A percentile compares a stretch with the other conserved stretches of the same genome.
Evolutionary conservation across 2,797 vertebrate genomes (phyloP).

Genomic region (Enteromius treurensis): DNA sequence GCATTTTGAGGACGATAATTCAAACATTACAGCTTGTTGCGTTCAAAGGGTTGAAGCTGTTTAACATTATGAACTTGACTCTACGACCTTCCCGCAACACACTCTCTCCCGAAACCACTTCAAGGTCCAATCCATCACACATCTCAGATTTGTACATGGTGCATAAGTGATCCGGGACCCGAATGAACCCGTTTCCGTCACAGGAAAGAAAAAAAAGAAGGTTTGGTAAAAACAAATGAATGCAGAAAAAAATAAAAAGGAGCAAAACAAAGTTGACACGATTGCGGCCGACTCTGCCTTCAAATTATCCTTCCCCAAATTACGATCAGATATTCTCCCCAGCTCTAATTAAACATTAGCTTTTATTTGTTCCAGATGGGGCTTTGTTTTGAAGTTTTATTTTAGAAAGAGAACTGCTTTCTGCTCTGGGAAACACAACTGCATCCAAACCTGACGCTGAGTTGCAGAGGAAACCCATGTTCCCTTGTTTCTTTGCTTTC

Average conservation of each 20-base stretch:
- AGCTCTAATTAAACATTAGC: constrained; percentile 83
- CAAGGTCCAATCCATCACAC: constrained; percentile 52
- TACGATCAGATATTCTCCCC: constrained; percentile 76
- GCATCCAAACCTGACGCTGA: constrained; percentile 43
- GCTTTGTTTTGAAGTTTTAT: constrained; percentile 74
- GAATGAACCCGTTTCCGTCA: constrained; percentile 61
- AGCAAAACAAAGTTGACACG: constrained; percentile 78
- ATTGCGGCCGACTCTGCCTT: constrained; percentile 76
- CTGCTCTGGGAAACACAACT: constrained; percentile 65
- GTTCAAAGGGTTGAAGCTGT: constrained; percentile 57
- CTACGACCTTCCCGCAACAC: constrained; percentile 44
- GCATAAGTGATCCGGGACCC: constrained; percentile 62
- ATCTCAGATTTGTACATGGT: constrained; percentile 62
- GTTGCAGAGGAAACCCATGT: constrained; percentile 50
- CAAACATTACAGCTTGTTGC: constrained; percentile 50
- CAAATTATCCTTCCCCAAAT: constrained; percentile 82
- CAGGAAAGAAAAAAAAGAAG: constrained; percentile 59
- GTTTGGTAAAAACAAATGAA: constrained; percentile 64
- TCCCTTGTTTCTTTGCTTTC: constrained; percentile 36
- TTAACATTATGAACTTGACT: constrained; percentile 55
- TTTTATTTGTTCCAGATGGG: constrained; percentile 86
- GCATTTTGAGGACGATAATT: constrained; percentile 38
- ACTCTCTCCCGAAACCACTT: constrained; percentile 51
- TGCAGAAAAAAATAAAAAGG: constrained; percentile 64
- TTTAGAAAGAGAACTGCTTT: constrained; percentile 68